Conservation (phyloP, 2,888 invertebrate species). For the Phalera bucephala region DNA sequence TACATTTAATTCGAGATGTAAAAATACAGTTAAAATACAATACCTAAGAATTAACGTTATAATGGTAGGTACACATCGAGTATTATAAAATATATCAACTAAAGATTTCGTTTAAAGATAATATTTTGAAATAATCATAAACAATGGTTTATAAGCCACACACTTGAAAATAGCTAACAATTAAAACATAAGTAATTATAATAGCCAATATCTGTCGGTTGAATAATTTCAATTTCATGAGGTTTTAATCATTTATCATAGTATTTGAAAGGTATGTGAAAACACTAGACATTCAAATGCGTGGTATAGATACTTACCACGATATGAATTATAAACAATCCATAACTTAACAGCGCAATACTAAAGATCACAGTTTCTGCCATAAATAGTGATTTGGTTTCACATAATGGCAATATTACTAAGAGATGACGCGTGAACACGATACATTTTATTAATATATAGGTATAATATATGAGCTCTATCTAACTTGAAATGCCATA, state of each 20-base stretch:
- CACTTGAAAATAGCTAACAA: too few species aligned
- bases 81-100: slow-evolving; percentile 2
- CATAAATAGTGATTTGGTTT: slow-evolving; percentile 45
- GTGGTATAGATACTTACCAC: slow-evolving; percentile 6
- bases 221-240: slow-evolving; percentile 1
- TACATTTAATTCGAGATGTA: slow-evolving; percentile 43
- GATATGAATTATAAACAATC: slow-evolving; percentile 24
- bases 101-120: slow-evolving; percentile 10
- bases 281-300: background rate
- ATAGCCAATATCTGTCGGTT: background rate
- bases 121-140: too few species aligned
- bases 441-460: slow-evolving; percentile 40
- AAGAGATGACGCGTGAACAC: slow-evolving; percentile 41
- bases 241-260: too few species aligned
- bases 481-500: slow-evolving; percentile 42
- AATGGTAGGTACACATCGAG: slow-evolving; percentile 18
- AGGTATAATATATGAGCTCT: slow-evolving; percentile 39
- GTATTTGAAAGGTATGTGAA: too few species aligned
- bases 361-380: slow-evolving; percentile 63
- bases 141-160: too few species aligned
- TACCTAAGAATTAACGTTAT: slow-evolving; percentile 33
- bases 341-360: slow-evolving; percentile 52
- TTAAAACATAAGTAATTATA: slow-evolving; percentile 7
- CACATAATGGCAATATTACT: slow-evolving; percentile 41
- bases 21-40: slow-evolving; percentile 28